phyloP scores from a whole-genome alignment of 2,797 vertebrate species.

The Anas georgica region DNA sequence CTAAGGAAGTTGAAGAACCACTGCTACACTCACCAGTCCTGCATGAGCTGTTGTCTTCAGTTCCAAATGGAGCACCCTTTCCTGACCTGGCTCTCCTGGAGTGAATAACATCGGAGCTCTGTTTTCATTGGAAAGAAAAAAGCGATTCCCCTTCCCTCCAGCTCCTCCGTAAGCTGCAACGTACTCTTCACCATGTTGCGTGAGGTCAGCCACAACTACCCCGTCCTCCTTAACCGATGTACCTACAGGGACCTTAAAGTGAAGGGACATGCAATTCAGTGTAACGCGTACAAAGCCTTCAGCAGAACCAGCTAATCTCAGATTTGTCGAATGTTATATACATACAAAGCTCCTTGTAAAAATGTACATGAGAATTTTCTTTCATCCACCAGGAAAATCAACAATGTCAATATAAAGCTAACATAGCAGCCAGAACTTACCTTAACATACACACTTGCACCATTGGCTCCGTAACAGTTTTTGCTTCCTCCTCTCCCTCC shows the following conservation, averaged over 20 bases:
- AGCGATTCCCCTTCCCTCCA: slow-evolving; percentile 94
- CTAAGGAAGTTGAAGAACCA: neutral
- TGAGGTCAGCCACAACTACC: slow-evolving; percentile 83
- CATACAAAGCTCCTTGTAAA: neutral
- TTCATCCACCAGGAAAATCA: neutral
- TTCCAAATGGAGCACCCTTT: slow-evolving; percentile 87
- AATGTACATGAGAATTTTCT: neutral
- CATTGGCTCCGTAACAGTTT: slow-evolving; percentile 89
- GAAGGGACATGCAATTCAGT: neutral
- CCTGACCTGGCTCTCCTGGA: slow-evolving; percentile 85
- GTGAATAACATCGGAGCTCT: slow-evolving; percentile 85
- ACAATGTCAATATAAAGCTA: neutral
- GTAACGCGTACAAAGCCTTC: neutral
- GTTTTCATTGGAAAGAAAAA: slow-evolving; percentile 93
- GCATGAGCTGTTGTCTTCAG: slow-evolving; percentile 93
- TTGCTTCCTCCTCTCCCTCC: slow-evolving; percentile 86
- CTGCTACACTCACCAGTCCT: slow-evolving; percentile 83
- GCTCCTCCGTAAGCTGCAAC: slow-evolving; percentile 88
- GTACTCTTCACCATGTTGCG: slow-evolving; percentile 83
- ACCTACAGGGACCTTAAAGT: slow-evolving; percentile 88
- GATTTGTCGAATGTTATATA: neutral
- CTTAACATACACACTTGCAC: slow-evolving; percentile 74
- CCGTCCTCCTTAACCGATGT: slow-evolving; percentile 89
- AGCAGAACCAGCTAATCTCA: neutral
- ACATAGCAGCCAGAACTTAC: slow-evolving; percentile 73